Conservation (phyloP, 2,888 invertebrate genomes). For the Leucoma salicis region DNA sequence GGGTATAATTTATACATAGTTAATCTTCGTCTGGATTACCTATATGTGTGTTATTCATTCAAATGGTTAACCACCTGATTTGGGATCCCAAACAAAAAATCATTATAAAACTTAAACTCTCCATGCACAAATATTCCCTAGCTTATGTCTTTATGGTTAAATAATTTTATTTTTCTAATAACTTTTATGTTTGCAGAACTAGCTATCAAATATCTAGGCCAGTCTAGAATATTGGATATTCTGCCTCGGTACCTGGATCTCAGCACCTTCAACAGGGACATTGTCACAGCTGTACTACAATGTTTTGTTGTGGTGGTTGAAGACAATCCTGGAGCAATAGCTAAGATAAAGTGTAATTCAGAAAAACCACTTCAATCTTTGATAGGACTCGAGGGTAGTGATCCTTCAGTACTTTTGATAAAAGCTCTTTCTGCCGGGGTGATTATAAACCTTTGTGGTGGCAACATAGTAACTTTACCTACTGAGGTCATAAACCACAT, state of each 20-base stretch:
- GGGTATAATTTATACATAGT: too few relatives aligned
- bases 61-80: too few relatives aligned
- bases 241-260: slow-evolving; percentile 83
- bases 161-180: too few relatives aligned
- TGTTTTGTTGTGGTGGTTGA: slow-evolving; percentile 87
- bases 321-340: slow-evolving; percentile 83
- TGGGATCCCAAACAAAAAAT: too few relatives aligned
- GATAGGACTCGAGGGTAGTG: slow-evolving; percentile 60
- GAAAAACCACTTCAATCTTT: slow-evolving; percentile 66
- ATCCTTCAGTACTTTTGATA: slow-evolving; percentile 70
- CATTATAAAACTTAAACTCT: too few relatives aligned
- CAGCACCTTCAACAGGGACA: slow-evolving; percentile 79
- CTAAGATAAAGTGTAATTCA: slow-evolving; percentile 75
- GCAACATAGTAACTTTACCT: slow-evolving; percentile 63
- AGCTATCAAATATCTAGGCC: slow-evolving; percentile 85
- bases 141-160: too few relatives aligned
- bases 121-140: too few relatives aligned
- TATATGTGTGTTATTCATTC: too few relatives aligned
- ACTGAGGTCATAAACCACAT: slow-evolving; percentile 72
- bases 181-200: slow-evolving; percentile 50
- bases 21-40: too few relatives aligned
- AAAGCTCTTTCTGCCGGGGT: slow-evolving; percentile 83
- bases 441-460: slow-evolving; percentile 77
- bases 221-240: slow-evolving; percentile 83
- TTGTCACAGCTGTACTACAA: slow-evolving; percentile 83